Base-by-base conservation (phyloP, 2,113 vertebrate species). In the Tachuris rubrigastra region DNA sequence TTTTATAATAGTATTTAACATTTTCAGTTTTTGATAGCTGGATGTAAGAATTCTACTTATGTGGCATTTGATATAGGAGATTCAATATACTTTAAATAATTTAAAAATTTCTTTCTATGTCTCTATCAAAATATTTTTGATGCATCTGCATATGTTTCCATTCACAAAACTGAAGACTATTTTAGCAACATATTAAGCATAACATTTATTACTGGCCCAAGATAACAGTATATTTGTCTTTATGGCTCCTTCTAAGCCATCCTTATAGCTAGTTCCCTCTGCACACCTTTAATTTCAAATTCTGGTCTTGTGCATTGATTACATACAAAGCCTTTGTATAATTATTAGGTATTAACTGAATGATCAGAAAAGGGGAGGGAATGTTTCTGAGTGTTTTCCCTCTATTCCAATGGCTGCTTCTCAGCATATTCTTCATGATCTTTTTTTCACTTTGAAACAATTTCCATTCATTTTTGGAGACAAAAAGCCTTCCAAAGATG, bases 1-100 rank as follows among this genome's bases (percentile, higher is more conserved):
- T 96, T 98, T 98, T 97, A 97, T 97, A 97, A 97, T 7, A 93
- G 94, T 93, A 95, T 97, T 98, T 98, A 97, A 97, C 85, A 96
- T 95, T 97, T 97, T 96, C 91, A 79, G 67, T 93, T 96, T 98
- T 97, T 97, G 96, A 97, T 96, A 96, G 96, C 91, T 91, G 65
- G 88, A 95, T 94, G 31, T 95, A 95, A 85, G 90, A 95, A 94
- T 94, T 94, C 66, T 60, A 93, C 71, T 96, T 96, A 97, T 93
- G 90, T 8, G 17, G 62, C 44, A 90, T 91, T 96, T 95, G 90
- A 96, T 94, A 78, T 67, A 84, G 96, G 90, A 94, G 46, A 94
- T 58, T 30, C 55, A 87, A 93, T 90, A 87, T 55, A 94, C 82
- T 91, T 95, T 90, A 86, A 95, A 79, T 63, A 55, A 84, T 71